A percentile compares a stretch with the other conserved stretches of the same genome.
Evolutionary conservation across 2,888 invertebrate genomes (phyloP).

Genomic region (Cheilosia urbana): DNA sequence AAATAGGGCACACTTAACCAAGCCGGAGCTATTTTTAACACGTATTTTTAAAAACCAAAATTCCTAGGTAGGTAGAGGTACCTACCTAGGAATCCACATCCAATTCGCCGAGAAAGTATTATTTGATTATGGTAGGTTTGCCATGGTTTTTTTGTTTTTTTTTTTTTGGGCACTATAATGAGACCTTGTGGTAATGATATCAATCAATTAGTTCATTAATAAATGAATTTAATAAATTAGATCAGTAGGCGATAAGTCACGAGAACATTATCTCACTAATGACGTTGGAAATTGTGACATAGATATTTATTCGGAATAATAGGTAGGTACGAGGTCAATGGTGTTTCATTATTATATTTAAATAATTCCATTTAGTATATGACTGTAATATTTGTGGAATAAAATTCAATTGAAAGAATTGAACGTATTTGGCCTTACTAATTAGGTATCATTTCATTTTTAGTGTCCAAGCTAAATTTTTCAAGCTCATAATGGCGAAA

Average conservation of each 20-base stretch:
- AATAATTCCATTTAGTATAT: too few relatives aligned
- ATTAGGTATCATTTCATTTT: too few relatives aligned
- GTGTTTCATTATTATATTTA: too few relatives aligned
- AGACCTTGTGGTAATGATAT: slow-evolving; percentile 6
- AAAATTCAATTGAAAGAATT: neutral
- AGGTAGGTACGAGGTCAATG: too few relatives aligned
- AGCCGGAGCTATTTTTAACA: too few relatives aligned
- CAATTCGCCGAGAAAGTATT: slow-evolving; percentile 13
- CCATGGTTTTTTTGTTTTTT: neutral
- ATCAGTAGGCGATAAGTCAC: neutral
- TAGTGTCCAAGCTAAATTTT: too few relatives aligned
- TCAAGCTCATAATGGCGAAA: too few relatives aligned
- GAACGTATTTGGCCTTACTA: too few relatives aligned
- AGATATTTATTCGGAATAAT: neutral
- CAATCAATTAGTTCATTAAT: slow-evolving; percentile 22
- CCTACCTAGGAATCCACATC: too few relatives aligned
- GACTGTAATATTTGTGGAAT: neutral
- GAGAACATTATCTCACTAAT: slow-evolving; percentile 11
- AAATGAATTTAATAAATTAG: slow-evolving; percentile 30
- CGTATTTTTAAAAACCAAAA: too few relatives aligned
- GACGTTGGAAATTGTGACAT: neutral
- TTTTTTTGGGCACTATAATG: neutral
- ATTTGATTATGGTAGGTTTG: slow-evolving; percentile 42
- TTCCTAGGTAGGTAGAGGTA: too few relatives aligned
- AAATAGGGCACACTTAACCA: too few relatives aligned